Evolutionary conservation across 2,888 invertebrate genomes (phyloP).

Genomic region (Drosophila prolongata): DNA sequence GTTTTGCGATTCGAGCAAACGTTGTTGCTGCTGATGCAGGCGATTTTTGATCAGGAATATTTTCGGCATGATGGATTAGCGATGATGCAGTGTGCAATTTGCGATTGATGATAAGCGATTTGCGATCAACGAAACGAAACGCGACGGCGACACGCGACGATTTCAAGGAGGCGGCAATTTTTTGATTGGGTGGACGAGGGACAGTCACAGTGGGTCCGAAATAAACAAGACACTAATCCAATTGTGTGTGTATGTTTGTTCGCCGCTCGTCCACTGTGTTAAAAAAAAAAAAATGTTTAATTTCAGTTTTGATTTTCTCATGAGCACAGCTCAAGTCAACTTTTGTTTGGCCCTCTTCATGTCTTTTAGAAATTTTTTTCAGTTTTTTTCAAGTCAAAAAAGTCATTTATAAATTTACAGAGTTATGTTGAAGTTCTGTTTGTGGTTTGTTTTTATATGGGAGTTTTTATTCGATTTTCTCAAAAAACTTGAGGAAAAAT

Average conservation of each 20-base stretch:
- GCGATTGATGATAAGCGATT: constrained; percentile 18
- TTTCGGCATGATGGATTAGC: constrained; percentile 90
- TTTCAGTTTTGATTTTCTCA: constrained; percentile 38
- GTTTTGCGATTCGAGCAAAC: constrained; percentile 93
- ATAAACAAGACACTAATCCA: constrained; percentile 82
- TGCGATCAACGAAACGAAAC: constrained; percentile 4
- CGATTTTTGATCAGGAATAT: constrained; percentile 96
- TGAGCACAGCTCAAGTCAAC: constrained; percentile 65
- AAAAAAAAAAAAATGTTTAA: constrained; percentile 36
- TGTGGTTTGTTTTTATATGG: not conserved
- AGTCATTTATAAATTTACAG: not conserved
- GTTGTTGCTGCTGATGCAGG: constrained; percentile 95
- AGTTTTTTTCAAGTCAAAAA: not conserved
- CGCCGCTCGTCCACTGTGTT: constrained; percentile 39
- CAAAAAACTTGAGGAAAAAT: constrained; percentile 56
- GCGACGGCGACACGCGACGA: constrained; percentile 35
- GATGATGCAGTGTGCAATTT: not conserved
- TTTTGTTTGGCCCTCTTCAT: constrained; percentile 74
- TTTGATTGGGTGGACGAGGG: constrained; percentile 24
- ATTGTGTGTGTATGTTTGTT: constrained; percentile 74
- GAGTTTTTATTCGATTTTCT: constrained; percentile 14
- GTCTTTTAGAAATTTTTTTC: constrained; percentile 16
- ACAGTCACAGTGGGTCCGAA: constrained; percentile 40
- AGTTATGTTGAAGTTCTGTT: not conserved
- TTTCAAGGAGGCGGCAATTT: constrained; percentile 11